phyloP scores from a whole-genome alignment of 1,140 invertebrate species.

The Hirudo medicinalis region DNA sequence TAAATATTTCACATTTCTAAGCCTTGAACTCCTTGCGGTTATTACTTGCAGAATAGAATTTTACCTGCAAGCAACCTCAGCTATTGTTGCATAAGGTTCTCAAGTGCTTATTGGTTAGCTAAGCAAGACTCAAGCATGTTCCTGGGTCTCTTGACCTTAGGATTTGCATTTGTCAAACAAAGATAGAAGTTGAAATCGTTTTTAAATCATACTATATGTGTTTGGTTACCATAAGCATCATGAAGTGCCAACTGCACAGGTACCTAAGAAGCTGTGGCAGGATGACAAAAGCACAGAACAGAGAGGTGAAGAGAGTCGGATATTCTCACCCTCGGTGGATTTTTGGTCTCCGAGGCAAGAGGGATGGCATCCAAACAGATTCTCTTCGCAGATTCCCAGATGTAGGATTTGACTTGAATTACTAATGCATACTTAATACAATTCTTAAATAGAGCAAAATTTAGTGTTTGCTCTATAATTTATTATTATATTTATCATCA shows the following conservation, averaged over 20 bases:
- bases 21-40: background rate
- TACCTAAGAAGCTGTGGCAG: conserved; percentile 36
- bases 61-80: background rate
- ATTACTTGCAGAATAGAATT: background rate
- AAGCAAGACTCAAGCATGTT: conserved; percentile 5
- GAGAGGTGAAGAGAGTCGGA: conserved; percentile 12
- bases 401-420: background rate
- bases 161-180: conserved; percentile 6
- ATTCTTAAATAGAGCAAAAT: conserved; percentile 15
- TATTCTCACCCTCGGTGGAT: conserved; percentile 51
- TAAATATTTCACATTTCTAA: no score
- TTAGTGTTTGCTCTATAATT: background rate
- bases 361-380: conserved; percentile 60
- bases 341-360: conserved; percentile 56
- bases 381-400: conserved; percentile 46
- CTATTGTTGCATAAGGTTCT: background rate
- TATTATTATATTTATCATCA: background rate
- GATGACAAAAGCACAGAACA: conserved; percentile 27
- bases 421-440: background rate
- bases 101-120: conserved; percentile 1
- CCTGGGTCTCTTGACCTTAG: conserved; percentile 8
- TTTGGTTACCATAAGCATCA: no score
- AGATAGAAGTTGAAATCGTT: no score
- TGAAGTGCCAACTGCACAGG: conserved; percentile 12
- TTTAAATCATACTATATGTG: no score